These are phyloP conservation scores for Aleiodes alternator DNA, from an alignment of 2,888 invertebrate species.

Conservation along the genomic window DNA sequence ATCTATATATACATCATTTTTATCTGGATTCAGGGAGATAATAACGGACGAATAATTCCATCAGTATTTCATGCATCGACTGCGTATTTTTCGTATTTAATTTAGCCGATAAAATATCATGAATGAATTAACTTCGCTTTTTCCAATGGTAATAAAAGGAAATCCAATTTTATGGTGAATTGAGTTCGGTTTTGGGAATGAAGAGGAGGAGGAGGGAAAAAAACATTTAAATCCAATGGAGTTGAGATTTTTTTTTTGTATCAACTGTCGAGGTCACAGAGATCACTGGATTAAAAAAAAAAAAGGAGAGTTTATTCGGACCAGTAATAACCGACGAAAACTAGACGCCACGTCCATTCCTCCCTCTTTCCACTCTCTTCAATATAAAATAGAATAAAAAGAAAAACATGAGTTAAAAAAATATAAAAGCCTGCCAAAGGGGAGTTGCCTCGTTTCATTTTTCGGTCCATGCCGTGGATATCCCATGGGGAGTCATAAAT, in stretches of 20 bases:
- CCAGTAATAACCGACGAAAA: constrained; percentile 8
- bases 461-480: constrained; percentile 33
- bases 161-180: constrained; percentile 24
- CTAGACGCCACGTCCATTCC: constrained; percentile 7
- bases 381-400: constrained; percentile 8
- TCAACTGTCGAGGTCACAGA: neutral
- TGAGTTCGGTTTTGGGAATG: neutral
- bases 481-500: constrained; percentile 53
- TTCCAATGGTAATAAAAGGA: neutral
- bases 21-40: constrained; percentile 10
- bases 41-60: neutral
- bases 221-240: constrained; percentile 1
- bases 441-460: constrained; percentile 47
- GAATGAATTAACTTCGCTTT: constrained; percentile 1
- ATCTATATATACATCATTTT: neutral
- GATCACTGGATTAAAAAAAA: neutral
- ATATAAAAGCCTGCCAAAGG: constrained; percentile 22
- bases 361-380: neutral
- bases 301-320: constrained; percentile 7
- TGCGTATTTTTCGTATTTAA: constrained; percentile 9
- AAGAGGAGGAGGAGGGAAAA: too few species aligned
- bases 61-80: constrained; percentile 16
- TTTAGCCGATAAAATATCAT: neutral
- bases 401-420: constrained; percentile 5
- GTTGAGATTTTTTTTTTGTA: constrained; percentile 11